Evolutionary conservation across 2,797 vertebrate genomes (phyloP).

Genomic region (Astyanax mexicanus): DNA sequence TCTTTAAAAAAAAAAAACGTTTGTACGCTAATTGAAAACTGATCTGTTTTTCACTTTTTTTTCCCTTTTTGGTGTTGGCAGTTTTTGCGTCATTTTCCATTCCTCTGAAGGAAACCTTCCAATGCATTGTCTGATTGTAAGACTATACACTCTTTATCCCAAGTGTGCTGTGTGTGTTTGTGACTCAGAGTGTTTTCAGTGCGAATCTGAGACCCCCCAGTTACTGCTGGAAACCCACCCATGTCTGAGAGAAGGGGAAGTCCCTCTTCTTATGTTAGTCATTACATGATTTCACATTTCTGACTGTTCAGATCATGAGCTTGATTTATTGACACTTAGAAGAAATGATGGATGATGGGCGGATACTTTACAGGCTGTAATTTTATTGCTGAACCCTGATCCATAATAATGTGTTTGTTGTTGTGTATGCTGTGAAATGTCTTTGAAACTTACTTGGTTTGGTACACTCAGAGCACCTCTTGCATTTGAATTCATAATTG

Average conservation of each 20-base stretch:
- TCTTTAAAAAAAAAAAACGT: no score
- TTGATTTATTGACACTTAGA: conserved; percentile 46
- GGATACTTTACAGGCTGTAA: neutral
- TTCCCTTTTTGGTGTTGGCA: no score
- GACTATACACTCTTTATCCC: neutral
- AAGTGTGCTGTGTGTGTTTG: neutral
- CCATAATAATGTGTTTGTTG: neutral
- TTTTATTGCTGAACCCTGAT: neutral
- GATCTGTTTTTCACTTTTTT: neutral
- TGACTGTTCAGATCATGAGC: conserved; percentile 41
- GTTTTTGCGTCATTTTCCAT: no score
- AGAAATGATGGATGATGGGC: conserved; percentile 11
- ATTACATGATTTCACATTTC: conserved; percentile 46
- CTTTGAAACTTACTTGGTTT: conserved; percentile 49
- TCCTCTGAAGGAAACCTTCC: neutral
- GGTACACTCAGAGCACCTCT: conserved; percentile 56
- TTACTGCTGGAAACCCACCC: conserved; percentile 47
- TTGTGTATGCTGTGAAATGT: neutral
- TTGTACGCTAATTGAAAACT: neutral
- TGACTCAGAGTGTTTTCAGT: conserved; percentile 33
- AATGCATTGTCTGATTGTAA: neutral
- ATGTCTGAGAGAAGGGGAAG: conserved; percentile 19
- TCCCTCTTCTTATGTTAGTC: conserved; percentile 30
- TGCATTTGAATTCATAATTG: neutral
- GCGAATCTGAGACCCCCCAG: conserved; percentile 20